Conservation (phyloP, 2,888 invertebrate genomes). For the Papilio gigon region DNA sequence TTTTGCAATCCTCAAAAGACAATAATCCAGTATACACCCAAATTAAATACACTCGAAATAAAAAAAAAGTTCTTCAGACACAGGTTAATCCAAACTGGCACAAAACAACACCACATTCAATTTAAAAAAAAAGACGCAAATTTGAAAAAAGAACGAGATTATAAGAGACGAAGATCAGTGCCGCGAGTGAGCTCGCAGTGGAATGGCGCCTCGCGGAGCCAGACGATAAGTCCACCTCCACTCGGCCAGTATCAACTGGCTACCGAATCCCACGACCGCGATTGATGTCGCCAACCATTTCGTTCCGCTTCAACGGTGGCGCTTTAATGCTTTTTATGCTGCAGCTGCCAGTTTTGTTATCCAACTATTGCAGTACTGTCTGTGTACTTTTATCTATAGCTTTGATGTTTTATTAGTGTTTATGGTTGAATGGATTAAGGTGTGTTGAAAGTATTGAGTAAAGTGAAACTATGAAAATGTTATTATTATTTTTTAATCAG, state of each 20-base stretch:
- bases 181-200: conserved; percentile 56
- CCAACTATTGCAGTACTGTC: conserved; percentile 18
- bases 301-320: conserved; percentile 37
- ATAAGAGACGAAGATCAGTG: conserved; percentile 22
- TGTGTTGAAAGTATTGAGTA: conserved; percentile 17
- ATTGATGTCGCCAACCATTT: conserved; percentile 56
- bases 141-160: neutral
- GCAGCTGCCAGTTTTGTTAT: conserved; percentile 8
- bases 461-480: neutral
- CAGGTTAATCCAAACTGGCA: conserved; percentile 28
- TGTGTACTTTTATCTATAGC: neutral
- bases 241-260: conserved; percentile 44
- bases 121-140: neutral
- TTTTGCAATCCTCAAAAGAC: conserved; percentile 14
- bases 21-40: neutral
- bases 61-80: conserved; percentile 20
- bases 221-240: conserved; percentile 58
- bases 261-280: conserved; percentile 62
- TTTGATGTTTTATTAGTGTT: conserved; percentile 2
- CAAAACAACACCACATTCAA: conserved; percentile 11
- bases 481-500: neutral
- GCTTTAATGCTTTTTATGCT: conserved; percentile 31
- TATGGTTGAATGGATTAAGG: conserved; percentile 18
- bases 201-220: conserved; percentile 66
- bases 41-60: neutral